Base-by-base conservation (phyloP, 2,113 vertebrate species). In the Hemichromis elongatus region DNA sequence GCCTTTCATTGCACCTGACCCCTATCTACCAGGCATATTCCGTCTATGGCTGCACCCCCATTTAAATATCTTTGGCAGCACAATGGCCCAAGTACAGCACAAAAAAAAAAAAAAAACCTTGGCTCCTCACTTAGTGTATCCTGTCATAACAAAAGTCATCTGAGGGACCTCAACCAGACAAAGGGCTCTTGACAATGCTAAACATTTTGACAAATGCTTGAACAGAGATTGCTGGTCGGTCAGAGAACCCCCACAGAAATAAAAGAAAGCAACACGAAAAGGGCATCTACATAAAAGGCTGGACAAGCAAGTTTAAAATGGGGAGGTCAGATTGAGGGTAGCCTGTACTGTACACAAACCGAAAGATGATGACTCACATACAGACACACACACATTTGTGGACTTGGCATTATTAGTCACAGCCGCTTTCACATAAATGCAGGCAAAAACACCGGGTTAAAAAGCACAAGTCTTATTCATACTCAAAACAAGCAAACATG, bases 1-100 rank as follows among this genome's bases (percentile, higher is more conserved):
- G 59, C 47, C 63, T 90, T 91, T 91, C 90, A 88, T 92, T 90
- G 83, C 83, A 77, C 79, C 84, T 91, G 86, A 85, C 90, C 90
- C 88, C 82, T 80, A 52, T 37, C 79, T 83, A 57, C 50, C 84
- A 85, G 87, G 92, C 84, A 77, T 37, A 53, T 70, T 61, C 24
- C 5, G 54, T 79, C 68, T 80, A 84, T 79, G 82, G 40, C 85
- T 84, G 73, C 47, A 79, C 52, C 35, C 88, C 18, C 24, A 92
- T 94, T 95, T 94, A 77, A 94, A 94, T 94, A 93, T 86, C 80
- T 28, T 81, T 79, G 19, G 81, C 30, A 52, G 55, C 54, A 89
- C 81, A 92, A 88, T 88, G 45, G 73, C 73, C 77, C 16, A 80
- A 63, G 42, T 54, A 42, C 35, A 45, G 73, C 79, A 54, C 70